Percentiles rank a stretch among this genome's conserved stretches.
phyloP scores from a whole-genome alignment of 2,888 invertebrate genomes.

The Leptinotarsa juncta region DNA sequence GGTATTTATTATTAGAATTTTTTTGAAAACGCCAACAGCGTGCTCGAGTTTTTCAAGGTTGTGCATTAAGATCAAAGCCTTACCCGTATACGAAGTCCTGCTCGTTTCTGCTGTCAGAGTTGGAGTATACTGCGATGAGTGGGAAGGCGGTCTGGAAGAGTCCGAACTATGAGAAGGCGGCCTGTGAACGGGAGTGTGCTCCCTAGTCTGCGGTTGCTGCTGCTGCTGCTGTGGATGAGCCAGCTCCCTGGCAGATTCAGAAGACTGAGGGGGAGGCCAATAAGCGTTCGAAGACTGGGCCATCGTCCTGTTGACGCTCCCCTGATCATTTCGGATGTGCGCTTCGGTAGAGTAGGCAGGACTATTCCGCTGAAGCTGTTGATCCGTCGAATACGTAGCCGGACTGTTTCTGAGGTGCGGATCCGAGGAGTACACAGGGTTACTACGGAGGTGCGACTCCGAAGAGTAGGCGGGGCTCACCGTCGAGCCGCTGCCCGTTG shows the following conservation, averaged over 20 bases:
- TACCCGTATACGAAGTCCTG: slow-evolving; percentile 41
- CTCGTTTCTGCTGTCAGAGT: slow-evolving; percentile 36
- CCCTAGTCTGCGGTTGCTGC: slow-evolving; percentile 29
- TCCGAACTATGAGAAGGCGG: slow-evolving; percentile 54
- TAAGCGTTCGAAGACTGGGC: slow-evolving; percentile 31
- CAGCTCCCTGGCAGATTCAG: slow-evolving; percentile 24
- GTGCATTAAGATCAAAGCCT: not conserved
- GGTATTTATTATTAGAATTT: too few species aligned
- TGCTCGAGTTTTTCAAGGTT: not conserved
- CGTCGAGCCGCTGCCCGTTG: slow-evolving; percentile 67
- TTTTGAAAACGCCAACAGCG: too few species aligned
- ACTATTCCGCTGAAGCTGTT: slow-evolving; percentile 59
- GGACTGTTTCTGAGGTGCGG: slow-evolving; percentile 33
- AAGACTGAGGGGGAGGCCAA: slow-evolving; percentile 25
- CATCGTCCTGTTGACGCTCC: slow-evolving; percentile 33
- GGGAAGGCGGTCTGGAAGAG: slow-evolving; percentile 44
- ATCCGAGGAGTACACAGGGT: slow-evolving; percentile 54
- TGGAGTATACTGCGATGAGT: slow-evolving; percentile 40
- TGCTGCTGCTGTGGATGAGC: slow-evolving; percentile 32
- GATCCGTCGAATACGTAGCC: slow-evolving; percentile 65
- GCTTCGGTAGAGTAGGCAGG: slow-evolving; percentile 53
- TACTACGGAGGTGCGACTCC: slow-evolving; percentile 43
- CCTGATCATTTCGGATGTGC: slow-evolving; percentile 45
- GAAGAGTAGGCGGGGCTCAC: slow-evolving; percentile 57
- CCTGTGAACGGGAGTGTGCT: slow-evolving; percentile 50